Evolutionary conservation across 2,888 invertebrate genomes (phyloP), one percentile per base, ranked within the genome.

Genomic region (Sepiola atlantica): DNA sequence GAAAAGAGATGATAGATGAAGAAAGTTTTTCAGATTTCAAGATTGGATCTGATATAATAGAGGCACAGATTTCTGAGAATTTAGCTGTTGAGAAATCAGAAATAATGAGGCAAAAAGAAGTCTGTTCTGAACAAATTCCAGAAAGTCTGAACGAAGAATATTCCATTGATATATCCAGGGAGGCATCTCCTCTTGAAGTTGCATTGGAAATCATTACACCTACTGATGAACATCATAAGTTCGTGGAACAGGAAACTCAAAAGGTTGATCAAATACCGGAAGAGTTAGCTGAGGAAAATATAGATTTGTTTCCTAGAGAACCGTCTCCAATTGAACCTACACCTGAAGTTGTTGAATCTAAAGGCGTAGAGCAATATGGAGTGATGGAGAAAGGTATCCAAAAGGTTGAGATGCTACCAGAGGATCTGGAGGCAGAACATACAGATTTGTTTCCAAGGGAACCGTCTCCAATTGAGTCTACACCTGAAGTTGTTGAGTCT

Each of bases 341-440:
- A 94, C 77, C 94, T 32, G 28, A 94, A 55, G 90, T 90, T 28
- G n/a, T 90, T 94, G 91, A 94, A 94, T 55, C 90, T 90, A 55
- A 77, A n/a, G 61, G 90, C 90, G 93, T 61, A 93, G 77, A 57
- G 55, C 93, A 93, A 61, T 28, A 57, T 55, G 61, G 35, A 28
- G 35, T 77, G 0, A 54, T 54, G 20, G 92, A 92, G 28, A 92
- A 92, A 92, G n/a, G n/a, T 45, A 35, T 45, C 54, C 92, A 92
- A 35, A 92, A 92, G 18, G 92, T 92, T 35, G 92, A 45, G 18
- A 28, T 35, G 28, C 0, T 92, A 92, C 92, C 92, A 28, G 91
- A 91, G 21, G 35, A 35, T 91, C 35, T 91, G 35, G 21, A 35
- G 35, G 91, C 35, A 35, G 91, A 91, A 91, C 32, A 32, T 91